A percentile compares a stretch with the other conserved stretches of the same genome.
phyloP scores from a whole-genome alignment of 2,113 vertebrate genomes.

The Ceratotherium simum region DNA sequence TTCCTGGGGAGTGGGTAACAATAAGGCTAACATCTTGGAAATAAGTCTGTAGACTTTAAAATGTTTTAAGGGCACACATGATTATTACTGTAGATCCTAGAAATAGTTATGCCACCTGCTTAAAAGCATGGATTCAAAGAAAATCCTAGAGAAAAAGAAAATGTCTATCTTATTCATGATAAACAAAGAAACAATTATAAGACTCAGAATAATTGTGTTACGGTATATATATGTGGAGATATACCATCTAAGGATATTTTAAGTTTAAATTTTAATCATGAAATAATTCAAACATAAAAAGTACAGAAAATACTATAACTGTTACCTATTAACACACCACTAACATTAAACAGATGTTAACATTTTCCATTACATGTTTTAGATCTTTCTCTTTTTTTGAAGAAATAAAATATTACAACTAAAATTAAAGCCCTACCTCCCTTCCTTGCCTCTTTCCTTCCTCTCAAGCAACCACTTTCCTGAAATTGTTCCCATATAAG shows the following conservation, averaged over 20 bases:
- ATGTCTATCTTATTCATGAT: neutral
- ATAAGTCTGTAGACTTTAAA: neutral
- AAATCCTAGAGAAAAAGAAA: neutral
- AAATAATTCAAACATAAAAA: conserved; percentile 38
- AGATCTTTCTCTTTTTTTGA: neutral
- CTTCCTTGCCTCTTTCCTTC: neutral
- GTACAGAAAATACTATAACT: neutral
- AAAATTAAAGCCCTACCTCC: conserved; percentile 22
- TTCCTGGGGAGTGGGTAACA: neutral
- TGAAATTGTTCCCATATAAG: neutral
- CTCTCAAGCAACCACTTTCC: neutral
- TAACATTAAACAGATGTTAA: conserved; percentile 46
- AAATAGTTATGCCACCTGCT: neutral
- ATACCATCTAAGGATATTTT: neutral
- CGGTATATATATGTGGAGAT: neutral
- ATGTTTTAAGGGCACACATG: neutral
- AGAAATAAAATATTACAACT: neutral
- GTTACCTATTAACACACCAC: neutral
- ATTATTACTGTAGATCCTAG: neutral
- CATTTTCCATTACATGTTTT: neutral
- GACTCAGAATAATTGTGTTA: neutral
- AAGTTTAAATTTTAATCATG: conserved; percentile 16
- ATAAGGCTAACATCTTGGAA: neutral
- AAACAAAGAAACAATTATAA: conserved; percentile 5
- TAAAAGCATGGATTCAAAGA: neutral